Percentiles rank a stretch among this genome's conserved stretches.
Conservation (phyloP, 2,888 invertebrate genomes). For the Mythimna lalbum region DNA sequence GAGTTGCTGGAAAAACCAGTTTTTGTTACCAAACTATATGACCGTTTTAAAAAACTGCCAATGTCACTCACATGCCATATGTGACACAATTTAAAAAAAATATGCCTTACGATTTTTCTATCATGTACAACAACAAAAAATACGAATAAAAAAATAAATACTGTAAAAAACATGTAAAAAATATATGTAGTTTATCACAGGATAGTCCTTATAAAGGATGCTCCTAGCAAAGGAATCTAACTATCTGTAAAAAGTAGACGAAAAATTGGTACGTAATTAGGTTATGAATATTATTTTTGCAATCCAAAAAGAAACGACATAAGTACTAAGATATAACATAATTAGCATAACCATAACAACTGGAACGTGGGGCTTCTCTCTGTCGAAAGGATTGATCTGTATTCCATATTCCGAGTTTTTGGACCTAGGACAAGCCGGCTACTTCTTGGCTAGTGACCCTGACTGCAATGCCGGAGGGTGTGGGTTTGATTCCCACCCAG, state of each 20-base stretch:
- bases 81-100: slow-evolving; percentile 34
- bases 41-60: neutral
- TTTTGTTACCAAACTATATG: neutral
- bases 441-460: too few relatives aligned
- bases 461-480: too few relatives aligned
- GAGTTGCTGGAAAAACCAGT: too few relatives aligned
- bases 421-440: neutral
- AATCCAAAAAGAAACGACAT: neutral
- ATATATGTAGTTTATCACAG: slow-evolving; percentile 9
- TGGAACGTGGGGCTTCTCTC: neutral
- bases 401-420: neutral
- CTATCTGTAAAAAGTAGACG: slow-evolving; percentile 1
- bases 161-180: neutral
- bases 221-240: slow-evolving; percentile 13
- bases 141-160: neutral
- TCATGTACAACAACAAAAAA: slow-evolving; percentile 28
- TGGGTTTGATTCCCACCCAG: too few relatives aligned
- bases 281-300: neutral
- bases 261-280: slow-evolving; percentile 17
- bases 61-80: slow-evolving; percentile 15
- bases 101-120: slow-evolving; percentile 27
- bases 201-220: slow-evolving; percentile 30
- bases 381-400: neutral
- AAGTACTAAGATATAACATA: too few relatives aligned
- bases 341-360: neutral